Percentiles rank a stretch among this genome's conserved stretches.
Evolutionary conservation across 2,113 vertebrate species (phyloP).

Genomic region (Trachemys scripta): DNA sequence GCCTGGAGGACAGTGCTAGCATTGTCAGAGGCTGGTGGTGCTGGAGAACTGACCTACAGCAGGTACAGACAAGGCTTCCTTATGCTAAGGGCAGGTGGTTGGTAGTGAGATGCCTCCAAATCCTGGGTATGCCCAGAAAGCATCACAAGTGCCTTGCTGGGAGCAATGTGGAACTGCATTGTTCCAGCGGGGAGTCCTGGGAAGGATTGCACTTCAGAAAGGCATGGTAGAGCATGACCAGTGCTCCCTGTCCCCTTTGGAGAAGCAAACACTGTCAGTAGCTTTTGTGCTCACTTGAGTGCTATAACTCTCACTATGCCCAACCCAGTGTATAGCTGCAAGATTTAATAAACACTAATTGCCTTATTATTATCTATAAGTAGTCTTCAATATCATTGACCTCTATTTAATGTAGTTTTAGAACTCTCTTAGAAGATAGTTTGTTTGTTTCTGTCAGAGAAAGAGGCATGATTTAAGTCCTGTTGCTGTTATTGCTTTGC

Average conservation of each 20-base stretch:
- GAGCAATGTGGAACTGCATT: neutral
- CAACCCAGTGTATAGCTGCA: neutral
- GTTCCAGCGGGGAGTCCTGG: neutral
- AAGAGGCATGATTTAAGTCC: neutral
- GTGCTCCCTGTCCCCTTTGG: neutral
- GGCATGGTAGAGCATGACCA: neutral
- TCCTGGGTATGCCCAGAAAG: neutral
- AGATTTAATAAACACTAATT: neutral
- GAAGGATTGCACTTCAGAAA: neutral
- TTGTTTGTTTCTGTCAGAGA: neutral
- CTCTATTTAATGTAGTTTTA: neutral
- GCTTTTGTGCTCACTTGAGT: neutral
- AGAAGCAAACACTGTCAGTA: neutral
- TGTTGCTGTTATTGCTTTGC: neutral
- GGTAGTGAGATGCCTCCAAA: neutral
- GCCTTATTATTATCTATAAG: neutral
- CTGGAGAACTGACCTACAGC: neutral
- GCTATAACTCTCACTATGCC: neutral
- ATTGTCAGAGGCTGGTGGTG: neutral
- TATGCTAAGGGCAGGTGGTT: neutral
- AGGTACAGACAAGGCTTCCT: neutral
- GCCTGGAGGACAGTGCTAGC: neutral
- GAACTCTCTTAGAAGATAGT: neutral
- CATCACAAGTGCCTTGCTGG: neutral
- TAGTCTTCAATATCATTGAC: neutral